Evolutionary conservation across 1,140 invertebrate species (phyloP), one percentile per base, ranked within the genome.

Genomic region (Drosophila ercepeae): DNA sequence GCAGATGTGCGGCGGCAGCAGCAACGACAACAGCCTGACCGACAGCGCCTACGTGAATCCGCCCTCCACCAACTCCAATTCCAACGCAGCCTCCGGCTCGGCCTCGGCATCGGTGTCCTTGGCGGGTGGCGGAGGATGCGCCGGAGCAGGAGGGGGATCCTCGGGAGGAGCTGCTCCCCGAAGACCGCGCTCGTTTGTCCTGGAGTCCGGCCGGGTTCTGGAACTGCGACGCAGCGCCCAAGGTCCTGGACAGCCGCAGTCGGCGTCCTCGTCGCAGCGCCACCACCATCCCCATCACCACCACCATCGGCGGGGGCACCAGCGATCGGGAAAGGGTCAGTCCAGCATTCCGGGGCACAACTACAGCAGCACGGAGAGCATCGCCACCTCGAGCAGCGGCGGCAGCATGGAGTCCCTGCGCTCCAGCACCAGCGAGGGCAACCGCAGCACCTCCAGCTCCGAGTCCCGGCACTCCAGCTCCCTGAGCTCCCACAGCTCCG

Each of bases 341-440:
- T 2, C 2, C 19, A 23, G 14, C 21, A 25, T 39, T 1, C 14
- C 36, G 32, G 39, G 54, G 2, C 75, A 93, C 51, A 96, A 96
- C 54, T 97, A 96, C 89, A 96, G 95, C 0, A 97, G 96, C 78
- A 96, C 95, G 1, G 96, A 97, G 89, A 96, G 95, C 83, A 96
- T 97, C 93, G 95, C 95, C 7, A 96, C 95, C 1, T 96, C 95
- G 65, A 96, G 95, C 90, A 96, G 95, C 83, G 95, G 95, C 19
- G 96, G 95, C 7, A 97, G 96, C 90, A 95, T 97, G 94, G 96
- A 97, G 82, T 96, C 95, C 11, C 91, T 97, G 25, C 93, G 95
- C 23, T 96, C 95, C 91, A 96, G 95, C 83, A 96, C 95, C 21
- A 96, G 95, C 78, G 95, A 96, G 91, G 95, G 95, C 3, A 96